Evolutionary conservation across 2,888 invertebrate genomes (phyloP), one percentile per base, ranked within the genome.

Genomic region (Monopis laevigella): DNA sequence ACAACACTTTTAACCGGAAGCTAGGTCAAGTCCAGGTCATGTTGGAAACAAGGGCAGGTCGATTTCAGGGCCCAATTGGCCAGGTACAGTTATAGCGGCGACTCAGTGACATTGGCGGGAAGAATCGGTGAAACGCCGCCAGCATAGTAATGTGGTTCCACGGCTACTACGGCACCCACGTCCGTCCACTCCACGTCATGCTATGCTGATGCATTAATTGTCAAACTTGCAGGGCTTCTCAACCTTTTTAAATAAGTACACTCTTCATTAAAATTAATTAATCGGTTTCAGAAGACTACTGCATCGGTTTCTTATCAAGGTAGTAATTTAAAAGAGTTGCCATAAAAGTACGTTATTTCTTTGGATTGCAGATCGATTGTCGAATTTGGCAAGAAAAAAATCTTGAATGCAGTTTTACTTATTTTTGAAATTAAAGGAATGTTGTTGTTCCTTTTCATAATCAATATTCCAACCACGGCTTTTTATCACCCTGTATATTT

Each of bases 41-140:
- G 46, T 68, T 72, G 72, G 78, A 77, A 75, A 69, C 73, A 73
- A 77, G 72, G 64, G 77, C 71, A 67, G 71, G 73, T 62, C 72
- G 71, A 80, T 80, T 78, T 80, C 78, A 78, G 73, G 80, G 75
- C 68, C 68, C 59, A 77, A 59, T 72, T 72, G 59, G 36, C 54
- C 52, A 52, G 6, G 61, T 71, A 80, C 80, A 72, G 78, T 80
- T 78, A 80, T 63, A n/a, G n/a, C n/a, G n/a, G n/a, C 24, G 24
- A n/a, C 38, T 55, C 17, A 59, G 60, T 65, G 71, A 64, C 75
- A 77, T 71, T 73, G 74, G 68, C 66, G 67, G 73, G 64, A 74
- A 74, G 73, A 74, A 77, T 74, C 77, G 77, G 74, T 70, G 72
- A 60, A 53, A 74, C 78, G 65, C 58, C 46, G 43, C 51, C 36